Base-by-base conservation (phyloP, 1,140 invertebrate species). In the Drosophila mauritiana region DNA sequence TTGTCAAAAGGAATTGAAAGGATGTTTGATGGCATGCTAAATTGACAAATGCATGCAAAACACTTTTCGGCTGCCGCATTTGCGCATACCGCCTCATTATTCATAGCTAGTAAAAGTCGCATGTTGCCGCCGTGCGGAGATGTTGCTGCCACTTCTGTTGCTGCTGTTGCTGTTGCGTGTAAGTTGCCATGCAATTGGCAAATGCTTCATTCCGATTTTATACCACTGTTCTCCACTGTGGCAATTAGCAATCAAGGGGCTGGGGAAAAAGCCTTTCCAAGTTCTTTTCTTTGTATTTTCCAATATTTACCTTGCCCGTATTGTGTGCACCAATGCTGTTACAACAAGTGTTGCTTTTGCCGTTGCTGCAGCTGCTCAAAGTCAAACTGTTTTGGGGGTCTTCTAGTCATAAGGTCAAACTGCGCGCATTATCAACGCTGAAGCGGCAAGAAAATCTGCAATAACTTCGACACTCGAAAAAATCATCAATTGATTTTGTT, bases 21-120 rank as follows among this genome's bases (percentile, higher is more conserved):
- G 86, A 90, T 90, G 86, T 90, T 90, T 86, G 76, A 83, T 80
- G 81, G 62, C 68, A 90, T 90, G 88, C 86, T 82, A 83, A 89
- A 89, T 88, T 83, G 80, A 65, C 77, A 78, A 80, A 75, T 80
- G 80, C 84, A 88, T 83, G 73, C 73, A 78, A 78, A 74, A 74
- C 72, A 80, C 52, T 80, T 85, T 63, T 80, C 58, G 49, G 64
- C 80, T 84, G 79, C 65, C 70, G 64, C 73, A 62, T 59, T 81
- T 52, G 46, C 40, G 45, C 62, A 72, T 68, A 48, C 54, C 46
- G 64, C 51, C 78, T 80, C 78, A 85, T 85, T 81, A 74, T 86
- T 86, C 82, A 85, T 81, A 78, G 77, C 78, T 86, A 79, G 70
- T 75, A 73, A 85, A 78, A 81, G 20, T 46, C 17, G 53, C 73